Percentiles rank a stretch among this genome's conserved stretches.
Evolutionary conservation across 2,113 vertebrate genomes (phyloP).

Genomic region (Lophius piscatorius): DNA sequence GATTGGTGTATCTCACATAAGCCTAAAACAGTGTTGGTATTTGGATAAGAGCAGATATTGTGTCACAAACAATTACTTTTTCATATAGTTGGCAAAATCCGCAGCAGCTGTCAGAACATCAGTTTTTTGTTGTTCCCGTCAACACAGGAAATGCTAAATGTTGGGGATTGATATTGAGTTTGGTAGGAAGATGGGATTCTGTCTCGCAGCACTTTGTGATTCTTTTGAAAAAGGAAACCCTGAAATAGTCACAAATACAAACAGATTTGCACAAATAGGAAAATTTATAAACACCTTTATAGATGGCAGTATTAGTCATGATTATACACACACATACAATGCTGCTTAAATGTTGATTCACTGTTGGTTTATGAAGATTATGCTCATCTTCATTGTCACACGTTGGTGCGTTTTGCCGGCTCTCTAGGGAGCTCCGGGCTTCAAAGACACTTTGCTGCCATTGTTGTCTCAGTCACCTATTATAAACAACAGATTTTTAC

Average conservation of each 20-base stretch:
- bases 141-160: conserved; percentile 34
- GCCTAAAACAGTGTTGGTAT: conserved; percentile 55
- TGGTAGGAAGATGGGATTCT: conserved; percentile 10
- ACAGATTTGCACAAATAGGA: conserved; percentile 29
- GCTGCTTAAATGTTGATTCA: conserved; percentile 51
- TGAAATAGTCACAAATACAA: conserved; percentile 14
- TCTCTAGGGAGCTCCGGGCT: conserved; percentile 50
- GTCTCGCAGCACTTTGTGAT: conserved; percentile 29
- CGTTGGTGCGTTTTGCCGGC: conserved; percentile 54
- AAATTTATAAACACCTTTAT: conserved; percentile 38
- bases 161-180: conserved; percentile 51
- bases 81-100: conserved; percentile 48
- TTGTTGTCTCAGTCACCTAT: conserved; percentile 76
- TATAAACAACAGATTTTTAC: conserved; percentile 76
- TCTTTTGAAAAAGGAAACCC: conserved; percentile 50
- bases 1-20: conserved; percentile 68
- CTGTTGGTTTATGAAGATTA: conserved; percentile 70
- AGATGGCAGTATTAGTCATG: conserved; percentile 40
- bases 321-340: conserved; percentile 37
- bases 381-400: conserved; percentile 53
- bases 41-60: conserved; percentile 61
- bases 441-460: conserved; percentile 71
- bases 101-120: conserved; percentile 48
- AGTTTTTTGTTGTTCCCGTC: conserved; percentile 21
- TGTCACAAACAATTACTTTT: conserved; percentile 58